Base-by-base conservation (phyloP, 2,888 invertebrate species). In the Eristalis arbustorum region DNA sequence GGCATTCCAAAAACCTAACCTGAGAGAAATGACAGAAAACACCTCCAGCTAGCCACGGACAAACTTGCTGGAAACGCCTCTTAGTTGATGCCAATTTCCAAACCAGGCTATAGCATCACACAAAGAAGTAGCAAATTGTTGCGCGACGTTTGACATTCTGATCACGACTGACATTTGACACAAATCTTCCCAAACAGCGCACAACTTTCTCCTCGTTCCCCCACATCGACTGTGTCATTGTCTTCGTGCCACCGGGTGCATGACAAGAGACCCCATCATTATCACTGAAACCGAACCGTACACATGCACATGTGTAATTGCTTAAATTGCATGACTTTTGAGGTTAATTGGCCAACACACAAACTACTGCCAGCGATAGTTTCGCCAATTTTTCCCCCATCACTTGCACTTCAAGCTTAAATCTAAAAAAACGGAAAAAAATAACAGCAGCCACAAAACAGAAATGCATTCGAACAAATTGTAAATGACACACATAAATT, bases 401-500 rank as follows among this genome's bases (percentile, higher is more conserved):
- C 49, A 18, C 18, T 49, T 49, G 49, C 49, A 18, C 18, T 49
- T 18, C n/a, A 6, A 49, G 49, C 49, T 49, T 10, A 37, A 37
- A 37, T 2, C 56, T 49, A 49, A 49, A 49, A 2, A n/a, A 62
- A 13, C 4, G 37, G 40, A 71, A 72, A 3, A 31, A 31, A 25
- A 25, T 3, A 25, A 25, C 25, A 25, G 3, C 31, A 5, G 10
- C 31, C 8, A 18, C 56, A 18, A 72, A n/a, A 18, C 11, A 62
- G 40, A 72, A 73, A 3, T 25, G 62, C 62, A 49, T 42, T 49
- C 49, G 28, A 59, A 59, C 59, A 59, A 59, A 59, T 59, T 28
- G 25, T 14, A 59, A 59, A 25, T 59, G 57, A 57, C 57, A 42
- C 18, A 49, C 13, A 75, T 61, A 42, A 75, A 67, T 34, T 56